Conservation (phyloP, 2,113 vertebrate species). For the Pelecanoides urinatrix region DNA sequence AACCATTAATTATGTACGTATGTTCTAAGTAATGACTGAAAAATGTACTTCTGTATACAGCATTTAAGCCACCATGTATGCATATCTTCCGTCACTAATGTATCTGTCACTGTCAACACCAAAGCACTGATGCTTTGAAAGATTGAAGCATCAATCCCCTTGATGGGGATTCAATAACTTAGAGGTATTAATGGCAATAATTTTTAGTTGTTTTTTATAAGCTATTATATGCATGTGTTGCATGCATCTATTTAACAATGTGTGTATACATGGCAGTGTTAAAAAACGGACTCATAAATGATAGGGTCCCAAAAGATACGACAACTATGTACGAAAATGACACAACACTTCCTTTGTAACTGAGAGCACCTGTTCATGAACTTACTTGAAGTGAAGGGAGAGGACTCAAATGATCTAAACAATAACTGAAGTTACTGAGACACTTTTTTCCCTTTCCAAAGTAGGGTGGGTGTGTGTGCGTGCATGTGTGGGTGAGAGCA, state of each 20-base stretch:
- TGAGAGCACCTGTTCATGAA: conserved; percentile 62
- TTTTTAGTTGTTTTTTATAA: conserved; percentile 52
- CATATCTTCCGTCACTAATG: conserved; percentile 29
- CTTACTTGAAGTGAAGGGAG: conserved; percentile 61
- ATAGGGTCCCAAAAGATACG: background rate
- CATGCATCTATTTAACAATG: conserved; percentile 62
- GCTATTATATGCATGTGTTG: conserved; percentile 60
- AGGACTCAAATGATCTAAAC: background rate
- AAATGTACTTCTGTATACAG: conserved; percentile 42
- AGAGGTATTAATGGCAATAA: conserved; percentile 65
- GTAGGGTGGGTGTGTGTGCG: background rate
- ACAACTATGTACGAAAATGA: background rate
- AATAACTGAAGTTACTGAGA: background rate
- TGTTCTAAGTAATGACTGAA: conserved; percentile 32
- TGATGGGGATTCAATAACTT: conserved; percentile 33
- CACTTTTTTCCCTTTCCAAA: conserved; percentile 23
- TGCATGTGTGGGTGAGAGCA: conserved; percentile 24
- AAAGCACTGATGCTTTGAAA: conserved; percentile 59
- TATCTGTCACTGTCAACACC: conserved; percentile 52
- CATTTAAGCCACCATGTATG: conserved; percentile 57
- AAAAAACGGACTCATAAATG: background rate
- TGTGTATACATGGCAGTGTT: conserved; percentile 45
- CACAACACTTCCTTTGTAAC: conserved; percentile 55
- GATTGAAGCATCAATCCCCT: conserved; percentile 37
- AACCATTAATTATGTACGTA: conserved; percentile 29